These are phyloP conservation scores for Pelosia muscerda DNA, from an alignment of 2,888 invertebrate genomes.

Conservation along the genomic window DNA sequence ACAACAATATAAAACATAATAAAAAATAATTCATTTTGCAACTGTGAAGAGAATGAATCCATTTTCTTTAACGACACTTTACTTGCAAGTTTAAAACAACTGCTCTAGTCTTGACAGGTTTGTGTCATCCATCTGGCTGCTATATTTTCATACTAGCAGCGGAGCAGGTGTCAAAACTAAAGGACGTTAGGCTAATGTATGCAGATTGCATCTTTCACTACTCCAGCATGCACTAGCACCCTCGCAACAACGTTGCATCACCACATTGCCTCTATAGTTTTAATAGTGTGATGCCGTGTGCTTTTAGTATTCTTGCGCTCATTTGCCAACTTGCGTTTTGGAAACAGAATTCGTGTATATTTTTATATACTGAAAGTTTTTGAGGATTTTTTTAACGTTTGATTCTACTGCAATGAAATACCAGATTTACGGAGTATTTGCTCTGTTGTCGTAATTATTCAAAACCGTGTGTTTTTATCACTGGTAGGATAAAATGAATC, in stretches of 20 bases:
- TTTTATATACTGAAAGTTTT: background rate
- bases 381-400: background rate
- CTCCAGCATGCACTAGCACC: constrained; percentile 51
- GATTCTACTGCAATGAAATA: too few species aligned
- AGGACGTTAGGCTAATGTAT: constrained; percentile 85
- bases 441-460: background rate
- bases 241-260: constrained; percentile 59
- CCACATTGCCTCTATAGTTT: constrained; percentile 72
- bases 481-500: too few species aligned
- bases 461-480: background rate
- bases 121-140: constrained; percentile 76
- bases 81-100: constrained; percentile 70
- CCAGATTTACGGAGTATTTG: too few species aligned
- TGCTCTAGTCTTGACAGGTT: constrained; percentile 78
- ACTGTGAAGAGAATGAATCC: constrained; percentile 55
- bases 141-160: constrained; percentile 64
- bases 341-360: background rate
- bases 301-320: constrained; percentile 43
- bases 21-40: constrained; percentile 61
- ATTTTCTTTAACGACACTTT: constrained; percentile 56
- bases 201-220: constrained; percentile 84
- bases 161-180: constrained; percentile 85
- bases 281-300: constrained; percentile 59
- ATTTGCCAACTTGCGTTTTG: constrained; percentile 26
- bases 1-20: constrained; percentile 60